Evolutionary conservation across 92 coral and sea anemone genomes (phyloP), one percentile per base, ranked within the genome.

Genomic region (Heliopora coerulea): DNA sequence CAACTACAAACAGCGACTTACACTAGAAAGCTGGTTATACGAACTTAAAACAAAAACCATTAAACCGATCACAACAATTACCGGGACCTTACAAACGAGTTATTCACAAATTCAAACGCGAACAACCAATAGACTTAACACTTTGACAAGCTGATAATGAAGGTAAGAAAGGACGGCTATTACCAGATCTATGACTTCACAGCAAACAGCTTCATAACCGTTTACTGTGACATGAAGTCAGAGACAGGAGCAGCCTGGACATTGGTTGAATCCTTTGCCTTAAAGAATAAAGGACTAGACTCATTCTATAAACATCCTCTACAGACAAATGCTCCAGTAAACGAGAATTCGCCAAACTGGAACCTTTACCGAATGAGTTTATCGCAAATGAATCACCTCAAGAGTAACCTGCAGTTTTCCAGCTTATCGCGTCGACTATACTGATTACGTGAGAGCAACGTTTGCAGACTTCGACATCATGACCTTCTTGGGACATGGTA

Each of bases 181-280:
- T 86, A 78, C 79, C 17, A 37, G 41, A 49, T 82, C 75, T 78
- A 76, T 64, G 11, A 37, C 11, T 79, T 76, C 67, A 73, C 2
- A 35, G 34, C 59, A 21, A 66, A 66, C 14, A 76, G 77, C 44
- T 23, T 66, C 24, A 20, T 65, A 54, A 79, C 87, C 20, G 87
- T 83, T 24, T 83, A 83, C 79, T 86, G 90, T 32, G 90, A 86
- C 81, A 65, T 86, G 65, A 78, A 59, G 18, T 60, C 81, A 31
- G 90, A 86, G 57, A 65, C 84, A 44, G 84, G 82, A 15, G 68
- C 74, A n/a, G 90, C 87, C 82, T 86, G 90, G 90, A 86, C 90
- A 20, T 74, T 86, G 25, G 85, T 86, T 48, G 75, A 72, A 81
- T 86, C 90, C 24, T 85, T 77, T 78, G 70, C 75, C 48, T 63